Evolutionary conservation across 2,113 vertebrate species (phyloP).

Genomic region (cattle (Bos taurus)): ARS-UCD2.0 NC_037351.1:20498501-20499000

Average conservation of each 20-base stretch:
- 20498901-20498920: neutral
- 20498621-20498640: neutral
- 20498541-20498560: neutral
- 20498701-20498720: neutral
- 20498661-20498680: neutral
- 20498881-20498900: neutral
- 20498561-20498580: neutral
- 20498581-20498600: neutral
- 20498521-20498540: neutral
- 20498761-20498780: neutral
- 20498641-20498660: neutral
- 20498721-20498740: neutral
- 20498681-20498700: neutral
- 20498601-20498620: neutral
- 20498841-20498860: neutral
- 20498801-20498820: neutral
- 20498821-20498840: neutral
- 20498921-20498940: neutral
- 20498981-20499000: neutral
- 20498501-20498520: neutral
- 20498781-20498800: neutral
- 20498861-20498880: neutral
- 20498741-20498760: neutral
- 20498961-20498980: neutral
- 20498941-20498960: neutral